Evolutionary conservation across 35 echinoderm and acorn worm genomes (phyloP).

Genomic region (Stichopus chloronotus): DNA sequence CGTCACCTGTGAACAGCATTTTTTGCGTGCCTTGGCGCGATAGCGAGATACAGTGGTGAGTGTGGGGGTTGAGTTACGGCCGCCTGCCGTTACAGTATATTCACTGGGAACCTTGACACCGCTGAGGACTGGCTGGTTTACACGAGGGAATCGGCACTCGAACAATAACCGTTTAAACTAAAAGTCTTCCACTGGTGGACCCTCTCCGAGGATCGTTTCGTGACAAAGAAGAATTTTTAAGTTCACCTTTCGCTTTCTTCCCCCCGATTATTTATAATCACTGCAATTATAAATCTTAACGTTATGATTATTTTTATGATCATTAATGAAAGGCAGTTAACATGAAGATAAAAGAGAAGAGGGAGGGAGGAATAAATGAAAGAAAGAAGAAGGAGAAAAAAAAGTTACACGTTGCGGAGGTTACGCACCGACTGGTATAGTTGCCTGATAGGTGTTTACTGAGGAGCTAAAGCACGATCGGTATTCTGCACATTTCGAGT

Average conservation of each 20-base stretch:
- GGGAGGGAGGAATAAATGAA: too few relatives aligned
- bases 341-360: too few relatives aligned
- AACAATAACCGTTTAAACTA: too few relatives aligned
- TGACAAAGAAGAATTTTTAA: slow-evolving; percentile 14
- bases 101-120: slow-evolving; percentile 24
- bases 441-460: slow-evolving; percentile 25
- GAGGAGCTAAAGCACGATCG: slow-evolving; percentile 3
- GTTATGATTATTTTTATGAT: too few relatives aligned
- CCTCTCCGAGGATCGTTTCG: neutral
- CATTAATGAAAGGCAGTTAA: too few relatives aligned
- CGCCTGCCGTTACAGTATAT: slow-evolving; percentile 38
- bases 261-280: too few relatives aligned
- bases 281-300: too few relatives aligned
- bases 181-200: neutral
- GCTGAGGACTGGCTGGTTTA: neutral
- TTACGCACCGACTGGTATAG: too few relatives aligned
- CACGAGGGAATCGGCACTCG: neutral
- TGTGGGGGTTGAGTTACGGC: neutral
- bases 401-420: too few relatives aligned
- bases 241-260: neutral
- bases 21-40: slow-evolving; percentile 3
- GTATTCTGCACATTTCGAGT: slow-evolving; percentile 26
- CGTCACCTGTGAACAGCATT: slow-evolving; percentile 32
- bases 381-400: too few relatives aligned
- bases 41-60: neutral